Percentiles rank a stretch among this genome's conserved stretches.
phyloP scores from a whole-genome alignment of 1,140 invertebrate genomes.

The Sarcophaga peregrina region DNA sequence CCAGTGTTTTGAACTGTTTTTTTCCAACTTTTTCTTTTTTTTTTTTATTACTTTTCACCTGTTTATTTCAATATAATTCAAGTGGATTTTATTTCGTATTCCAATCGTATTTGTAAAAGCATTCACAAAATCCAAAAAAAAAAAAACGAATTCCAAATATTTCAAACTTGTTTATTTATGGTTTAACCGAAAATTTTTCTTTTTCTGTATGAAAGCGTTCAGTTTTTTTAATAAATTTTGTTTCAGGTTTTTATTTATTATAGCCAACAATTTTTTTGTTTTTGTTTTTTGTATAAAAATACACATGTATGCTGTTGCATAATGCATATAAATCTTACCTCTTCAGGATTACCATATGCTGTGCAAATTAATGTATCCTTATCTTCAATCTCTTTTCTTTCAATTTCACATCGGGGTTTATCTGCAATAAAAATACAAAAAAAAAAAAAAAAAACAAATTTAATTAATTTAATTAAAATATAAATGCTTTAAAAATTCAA shows the following conservation, averaged over 20 bases:
- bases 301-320: slow-evolving; percentile 31
- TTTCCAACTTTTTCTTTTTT: background rate
- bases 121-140: too few relatives aligned
- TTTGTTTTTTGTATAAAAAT: background rate
- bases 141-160: too few relatives aligned
- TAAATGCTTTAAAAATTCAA: background rate
- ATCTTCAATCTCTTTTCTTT: slow-evolving; percentile 77
- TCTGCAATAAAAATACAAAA: slow-evolving; percentile 69
- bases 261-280: slow-evolving; percentile 20
- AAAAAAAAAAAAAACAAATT: too few relatives aligned
- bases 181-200: background rate
- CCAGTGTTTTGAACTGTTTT: background rate
- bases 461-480: background rate
- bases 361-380: slow-evolving; percentile 83
- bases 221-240: background rate
- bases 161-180: too few relatives aligned
- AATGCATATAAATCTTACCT: slow-evolving; percentile 67
- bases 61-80: background rate
- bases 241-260: background rate
- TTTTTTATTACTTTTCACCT: background rate
- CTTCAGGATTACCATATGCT: slow-evolving; percentile 81
- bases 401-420: slow-evolving; percentile 85
- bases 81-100: background rate
- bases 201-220: background rate
- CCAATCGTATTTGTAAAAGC: too few relatives aligned